Percentiles rank a stretch among this genome's conserved stretches.
Evolutionary conservation across 1,140 invertebrate species (phyloP).

Genomic region (Lepidurus packardi): DNA sequence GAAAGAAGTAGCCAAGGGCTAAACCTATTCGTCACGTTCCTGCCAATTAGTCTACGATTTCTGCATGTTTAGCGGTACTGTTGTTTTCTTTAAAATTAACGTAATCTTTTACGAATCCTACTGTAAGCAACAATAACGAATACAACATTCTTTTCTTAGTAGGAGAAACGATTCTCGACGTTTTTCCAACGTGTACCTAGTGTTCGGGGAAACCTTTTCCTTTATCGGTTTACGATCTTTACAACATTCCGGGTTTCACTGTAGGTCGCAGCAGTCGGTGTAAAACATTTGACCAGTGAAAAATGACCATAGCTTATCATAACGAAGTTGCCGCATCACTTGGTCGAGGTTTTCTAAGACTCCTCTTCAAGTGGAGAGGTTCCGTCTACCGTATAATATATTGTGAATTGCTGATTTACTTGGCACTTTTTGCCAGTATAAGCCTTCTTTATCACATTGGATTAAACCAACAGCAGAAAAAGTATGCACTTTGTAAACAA

Average conservation of each 20-base stretch:
- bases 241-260: too few relatives aligned
- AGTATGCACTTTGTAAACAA: conserved; percentile 42
- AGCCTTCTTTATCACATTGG: conserved; percentile 58
- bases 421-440: conserved; percentile 53
- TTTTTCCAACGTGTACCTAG: too few relatives aligned
- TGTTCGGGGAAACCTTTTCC: too few relatives aligned
- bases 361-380: conserved; percentile 66
- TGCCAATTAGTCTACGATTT: too few relatives aligned
- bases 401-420: conserved; percentile 60
- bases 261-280: not conserved
- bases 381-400: conserved; percentile 70
- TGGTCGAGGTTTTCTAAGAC: conserved; percentile 59
- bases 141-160: too few relatives aligned
- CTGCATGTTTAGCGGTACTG: too few relatives aligned
- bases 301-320: conserved; percentile 69
- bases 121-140: too few relatives aligned
- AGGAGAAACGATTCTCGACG: too few relatives aligned
- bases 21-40: too few relatives aligned
- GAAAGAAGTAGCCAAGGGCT: not conserved
- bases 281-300: not conserved
- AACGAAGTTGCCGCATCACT: conserved; percentile 65
- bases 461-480: conserved; percentile 53
- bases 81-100: too few relatives aligned
- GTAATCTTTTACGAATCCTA: too few relatives aligned
- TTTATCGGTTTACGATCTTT: too few relatives aligned